Base-by-base conservation (phyloP, 2,113 vertebrate genomes). In the Nerophis lumbriciformis region DNA sequence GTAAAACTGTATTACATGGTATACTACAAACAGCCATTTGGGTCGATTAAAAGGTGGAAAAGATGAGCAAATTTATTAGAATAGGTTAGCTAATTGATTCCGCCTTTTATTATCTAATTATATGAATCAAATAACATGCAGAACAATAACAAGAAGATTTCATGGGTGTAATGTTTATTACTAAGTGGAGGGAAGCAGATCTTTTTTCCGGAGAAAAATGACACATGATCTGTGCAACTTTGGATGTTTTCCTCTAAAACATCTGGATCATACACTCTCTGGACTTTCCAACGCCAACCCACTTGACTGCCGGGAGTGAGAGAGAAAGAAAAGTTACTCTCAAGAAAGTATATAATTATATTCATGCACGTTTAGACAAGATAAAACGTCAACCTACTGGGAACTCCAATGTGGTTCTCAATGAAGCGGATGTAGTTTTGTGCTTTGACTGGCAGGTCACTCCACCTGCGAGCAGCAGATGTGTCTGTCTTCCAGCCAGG, bases 201-300 rank as follows among this genome's bases (percentile, higher is more conserved):
- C 3, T 38, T 49, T 48, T 59, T 59, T 62, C 36, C 48, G 52
- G 63, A 55, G 61, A 73, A 72, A 68, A 62, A 66, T 73, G 55
- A 51, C 67, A 39, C 49, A 54, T 21, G 36, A 42, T 68, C 53
- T 57, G 61, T 12, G 37, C 63, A 64, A 71, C 63, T 61, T 51
- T 65, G 52, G n/a, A 59, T 59, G n/a, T 8, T 71, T 64, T 42
- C 59, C 6, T 48, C 55, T 88, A 99, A 63, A 99, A 99, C 79
- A 99, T 93, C 90, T 99, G 94, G 88, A 99, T 98, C 93, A 99
- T 97, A 0, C 94, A 98, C 79, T 99, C 97, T 84, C 97, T 93
- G 77, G 97, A 97, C 76, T 97, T 98, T 80, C 97, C 97, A 69
- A 99, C 94, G 21, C 97, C 97, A 0, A 99, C 93, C 97, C 97